A percentile compares a stretch with the other conserved stretches of the same genome.
phyloP scores from a whole-genome alignment of 2,797 vertebrate genomes.

The Bradypodion pumilum region DNA sequence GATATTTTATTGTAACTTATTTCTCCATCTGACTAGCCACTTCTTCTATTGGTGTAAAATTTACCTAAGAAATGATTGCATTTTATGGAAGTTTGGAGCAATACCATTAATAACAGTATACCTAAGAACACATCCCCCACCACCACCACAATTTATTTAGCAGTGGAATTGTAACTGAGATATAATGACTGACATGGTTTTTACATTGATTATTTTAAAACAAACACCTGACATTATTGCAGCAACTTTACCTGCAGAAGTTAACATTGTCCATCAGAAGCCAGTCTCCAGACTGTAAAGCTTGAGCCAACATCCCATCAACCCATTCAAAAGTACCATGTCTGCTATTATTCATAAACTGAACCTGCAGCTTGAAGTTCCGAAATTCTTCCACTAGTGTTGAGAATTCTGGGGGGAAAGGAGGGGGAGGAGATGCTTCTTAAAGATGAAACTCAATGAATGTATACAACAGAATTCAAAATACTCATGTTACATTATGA shows the following conservation, averaged over 20 bases:
- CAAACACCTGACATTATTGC: neutral
- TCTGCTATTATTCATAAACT: slow-evolving; percentile 81
- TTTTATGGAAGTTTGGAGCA: neutral
- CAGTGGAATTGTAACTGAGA: neutral
- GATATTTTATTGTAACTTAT: neutral
- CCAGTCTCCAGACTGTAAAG: slow-evolving; percentile 93
- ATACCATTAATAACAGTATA: neutral
- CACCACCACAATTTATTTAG: neutral
- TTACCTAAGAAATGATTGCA: neutral
- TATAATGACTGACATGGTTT: neutral
- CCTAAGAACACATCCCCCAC: no score
- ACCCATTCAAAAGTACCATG: slow-evolving; percentile 96
- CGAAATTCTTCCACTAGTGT: slow-evolving; percentile 90
- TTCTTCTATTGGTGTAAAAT: neutral
- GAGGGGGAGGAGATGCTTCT: neutral
- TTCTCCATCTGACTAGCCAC: neutral
- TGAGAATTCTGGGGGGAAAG: slow-evolving; percentile 84
- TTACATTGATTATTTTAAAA: neutral
- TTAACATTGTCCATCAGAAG: slow-evolving; percentile 98
- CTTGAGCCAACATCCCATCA: slow-evolving; percentile 92
- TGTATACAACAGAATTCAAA: neutral
- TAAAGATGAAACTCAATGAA: neutral
- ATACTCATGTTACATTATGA: neutral
- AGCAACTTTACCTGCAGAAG: slow-evolving; percentile 90
- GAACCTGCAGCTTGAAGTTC: slow-evolving; percentile 84